Evolutionary conservation across 2,888 invertebrate genomes (phyloP).

Genomic region (Agrochola circellaris): DNA sequence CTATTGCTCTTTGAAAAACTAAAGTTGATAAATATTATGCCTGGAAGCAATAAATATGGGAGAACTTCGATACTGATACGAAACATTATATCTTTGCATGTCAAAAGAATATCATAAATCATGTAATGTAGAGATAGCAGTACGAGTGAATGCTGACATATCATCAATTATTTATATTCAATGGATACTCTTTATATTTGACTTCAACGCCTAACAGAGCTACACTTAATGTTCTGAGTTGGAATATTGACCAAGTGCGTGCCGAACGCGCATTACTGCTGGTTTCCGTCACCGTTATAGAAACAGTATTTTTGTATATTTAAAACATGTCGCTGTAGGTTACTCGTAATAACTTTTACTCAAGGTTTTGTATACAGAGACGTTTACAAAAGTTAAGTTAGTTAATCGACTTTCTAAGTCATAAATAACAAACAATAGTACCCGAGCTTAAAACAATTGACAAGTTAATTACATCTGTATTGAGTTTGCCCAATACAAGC

Average conservation of each 20-base stretch:
- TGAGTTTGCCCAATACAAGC: conserved; percentile 16
- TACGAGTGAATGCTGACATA: conserved; percentile 54
- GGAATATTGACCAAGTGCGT: conserved; percentile 54
- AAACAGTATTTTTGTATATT: conserved; percentile 37
- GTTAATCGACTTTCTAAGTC: conserved; percentile 19
- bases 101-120: conserved; percentile 67
- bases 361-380: background rate
- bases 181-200: conserved; percentile 50
- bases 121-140: conserved; percentile 51
- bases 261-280: conserved; percentile 40
- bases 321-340: conserved; percentile 26
- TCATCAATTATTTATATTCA: conserved; percentile 63
- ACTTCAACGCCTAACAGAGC: conserved; percentile 48
- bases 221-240: conserved; percentile 35
- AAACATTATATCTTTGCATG: conserved; percentile 57
- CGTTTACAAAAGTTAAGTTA: conserved; percentile 25
- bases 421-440: conserved; percentile 19
- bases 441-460: conserved; percentile 24
- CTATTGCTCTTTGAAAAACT: conserved; percentile 69
- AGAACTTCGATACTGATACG: conserved; percentile 44
- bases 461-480: conserved; percentile 44
- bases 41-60: conserved; percentile 49
- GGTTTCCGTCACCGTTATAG: conserved; percentile 30
- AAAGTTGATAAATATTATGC: conserved; percentile 59
- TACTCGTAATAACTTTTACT: conserved; percentile 24